Evolutionary conservation across 2,888 invertebrate genomes (phyloP).

Genomic region (Drosophila testacea): DNA sequence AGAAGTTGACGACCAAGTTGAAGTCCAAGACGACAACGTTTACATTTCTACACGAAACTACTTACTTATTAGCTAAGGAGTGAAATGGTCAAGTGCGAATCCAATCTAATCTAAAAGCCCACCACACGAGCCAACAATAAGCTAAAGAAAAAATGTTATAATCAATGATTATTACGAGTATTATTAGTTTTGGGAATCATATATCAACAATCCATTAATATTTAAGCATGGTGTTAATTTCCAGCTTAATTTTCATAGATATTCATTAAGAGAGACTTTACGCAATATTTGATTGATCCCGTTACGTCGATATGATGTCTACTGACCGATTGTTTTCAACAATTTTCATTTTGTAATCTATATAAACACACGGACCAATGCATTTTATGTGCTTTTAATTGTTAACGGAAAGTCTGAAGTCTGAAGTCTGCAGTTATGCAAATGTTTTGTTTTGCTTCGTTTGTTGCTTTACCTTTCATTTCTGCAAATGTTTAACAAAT

Average conservation of each 20-base stretch:
- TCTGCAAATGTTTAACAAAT: constrained; percentile 61
- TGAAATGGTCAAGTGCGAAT: constrained; percentile 37
- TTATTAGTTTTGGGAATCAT: background rate
- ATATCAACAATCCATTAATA: constrained; percentile 7
- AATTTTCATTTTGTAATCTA: constrained; percentile 11
- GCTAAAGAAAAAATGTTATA: background rate
- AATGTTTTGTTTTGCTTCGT: constrained; percentile 56
- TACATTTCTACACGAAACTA: constrained; percentile 25
- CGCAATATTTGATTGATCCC: constrained; percentile 58
- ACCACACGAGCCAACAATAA: constrained; percentile 9
- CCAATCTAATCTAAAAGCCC: constrained; percentile 46
- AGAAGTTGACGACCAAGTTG: constrained; percentile 32
- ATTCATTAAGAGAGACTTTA: constrained; percentile 27
- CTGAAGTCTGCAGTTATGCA: constrained; percentile 57
- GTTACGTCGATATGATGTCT: constrained; percentile 28
- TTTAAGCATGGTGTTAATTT: constrained; percentile 1
- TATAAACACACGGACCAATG: constrained; percentile 20
- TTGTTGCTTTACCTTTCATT: constrained; percentile 40
- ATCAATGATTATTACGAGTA: constrained; percentile 1
- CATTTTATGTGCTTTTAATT: constrained; percentile 64
- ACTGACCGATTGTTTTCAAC: constrained; percentile 18
- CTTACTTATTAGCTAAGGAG: constrained; percentile 15
- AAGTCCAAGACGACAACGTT: constrained; percentile 4
- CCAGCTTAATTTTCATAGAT: background rate
- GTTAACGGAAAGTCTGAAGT: constrained; percentile 68